These are phyloP conservation scores for Drosophila anomalata DNA, from an alignment of 2,888 invertebrate species.

Conservation along the genomic window DNA sequence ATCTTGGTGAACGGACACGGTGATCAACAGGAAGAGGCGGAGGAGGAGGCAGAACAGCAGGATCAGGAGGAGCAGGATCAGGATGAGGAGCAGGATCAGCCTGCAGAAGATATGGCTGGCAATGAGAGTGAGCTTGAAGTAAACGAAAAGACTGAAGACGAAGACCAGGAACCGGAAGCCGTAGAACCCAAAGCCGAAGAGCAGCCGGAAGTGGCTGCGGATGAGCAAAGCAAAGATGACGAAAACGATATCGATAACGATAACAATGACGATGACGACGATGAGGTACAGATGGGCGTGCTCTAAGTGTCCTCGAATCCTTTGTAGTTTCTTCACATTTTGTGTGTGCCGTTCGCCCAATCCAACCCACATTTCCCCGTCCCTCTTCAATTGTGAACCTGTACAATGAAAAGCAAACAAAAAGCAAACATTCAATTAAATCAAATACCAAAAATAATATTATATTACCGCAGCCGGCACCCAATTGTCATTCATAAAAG, in stretches of 20 bases:
- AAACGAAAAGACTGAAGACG: constrained; percentile 64
- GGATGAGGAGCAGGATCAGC: constrained; percentile 13
- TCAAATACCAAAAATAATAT: constrained; percentile 3
- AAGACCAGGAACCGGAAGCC: constrained; percentile 11
- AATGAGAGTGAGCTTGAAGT: constrained; percentile 57
- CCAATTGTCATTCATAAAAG: constrained; percentile 27
- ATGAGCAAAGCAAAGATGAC: constrained; percentile 40
- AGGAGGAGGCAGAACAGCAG: constrained; percentile 1
- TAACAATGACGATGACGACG: constrained; percentile 70
- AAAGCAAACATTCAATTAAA: neutral
- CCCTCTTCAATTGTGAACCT: constrained; percentile 37
- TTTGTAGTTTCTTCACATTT: constrained; percentile 45
- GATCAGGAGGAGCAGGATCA: constrained; percentile 5
- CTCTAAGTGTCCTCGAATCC: constrained; percentile 73
- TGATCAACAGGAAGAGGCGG: neutral
- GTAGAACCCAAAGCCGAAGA: constrained; percentile 12
- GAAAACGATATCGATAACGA: constrained; percentile 39
- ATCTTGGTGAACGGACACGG: constrained; percentile 18
- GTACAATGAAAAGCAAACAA: constrained; percentile 24
- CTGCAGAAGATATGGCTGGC: constrained; percentile 26
- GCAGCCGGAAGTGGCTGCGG: constrained; percentile 29
- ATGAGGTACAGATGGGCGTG: constrained; percentile 84
- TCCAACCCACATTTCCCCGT: constrained; percentile 11
- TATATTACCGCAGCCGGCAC: constrained; percentile 42
- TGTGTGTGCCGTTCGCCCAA: constrained; percentile 56